phyloP scores from a whole-genome alignment of 2,113 vertebrate species.

The Pelecanus crispus region DNA sequence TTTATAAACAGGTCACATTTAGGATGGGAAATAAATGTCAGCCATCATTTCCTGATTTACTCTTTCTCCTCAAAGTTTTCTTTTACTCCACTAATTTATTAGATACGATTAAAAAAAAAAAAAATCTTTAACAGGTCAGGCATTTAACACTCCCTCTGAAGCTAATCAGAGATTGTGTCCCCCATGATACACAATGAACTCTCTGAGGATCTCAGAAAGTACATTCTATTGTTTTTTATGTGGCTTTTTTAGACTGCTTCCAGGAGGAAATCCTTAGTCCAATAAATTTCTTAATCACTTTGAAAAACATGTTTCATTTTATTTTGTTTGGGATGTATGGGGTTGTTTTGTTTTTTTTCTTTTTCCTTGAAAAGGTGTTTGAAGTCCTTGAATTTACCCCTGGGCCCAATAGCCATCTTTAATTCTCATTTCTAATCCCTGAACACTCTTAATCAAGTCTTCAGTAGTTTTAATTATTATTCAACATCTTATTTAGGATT shows the following conservation, averaged over 20 bases:
- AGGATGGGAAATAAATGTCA: background rate
- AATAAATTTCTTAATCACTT: conserved; percentile 31
- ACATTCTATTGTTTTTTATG: background rate
- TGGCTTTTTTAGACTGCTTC: background rate
- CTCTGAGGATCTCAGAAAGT: background rate
- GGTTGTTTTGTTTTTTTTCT: background rate
- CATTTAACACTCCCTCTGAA: background rate
- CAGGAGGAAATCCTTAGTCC: background rate
- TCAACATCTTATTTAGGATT: conserved; percentile 75
- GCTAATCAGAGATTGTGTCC: background rate
- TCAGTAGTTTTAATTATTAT: conserved; percentile 76
- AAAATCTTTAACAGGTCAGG: background rate
- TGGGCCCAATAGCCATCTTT: conserved; percentile 37
- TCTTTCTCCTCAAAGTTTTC: background rate
- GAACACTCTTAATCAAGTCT: conserved; percentile 66
- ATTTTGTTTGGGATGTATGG: background rate
- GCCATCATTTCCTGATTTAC: background rate
- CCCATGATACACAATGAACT: background rate
- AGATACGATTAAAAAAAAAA: too few species aligned
- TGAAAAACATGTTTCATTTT: conserved; percentile 12
- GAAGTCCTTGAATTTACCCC: conserved; percentile 55
- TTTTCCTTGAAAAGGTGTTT: background rate
- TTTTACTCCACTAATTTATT: background rate
- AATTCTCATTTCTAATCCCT: conserved; percentile 66
- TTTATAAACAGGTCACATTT: background rate